A percentile compares a stretch with the other conserved stretches of the same genome.
phyloP scores from a whole-genome alignment of 2,888 invertebrate species.

The Stictocephala bisonia region DNA sequence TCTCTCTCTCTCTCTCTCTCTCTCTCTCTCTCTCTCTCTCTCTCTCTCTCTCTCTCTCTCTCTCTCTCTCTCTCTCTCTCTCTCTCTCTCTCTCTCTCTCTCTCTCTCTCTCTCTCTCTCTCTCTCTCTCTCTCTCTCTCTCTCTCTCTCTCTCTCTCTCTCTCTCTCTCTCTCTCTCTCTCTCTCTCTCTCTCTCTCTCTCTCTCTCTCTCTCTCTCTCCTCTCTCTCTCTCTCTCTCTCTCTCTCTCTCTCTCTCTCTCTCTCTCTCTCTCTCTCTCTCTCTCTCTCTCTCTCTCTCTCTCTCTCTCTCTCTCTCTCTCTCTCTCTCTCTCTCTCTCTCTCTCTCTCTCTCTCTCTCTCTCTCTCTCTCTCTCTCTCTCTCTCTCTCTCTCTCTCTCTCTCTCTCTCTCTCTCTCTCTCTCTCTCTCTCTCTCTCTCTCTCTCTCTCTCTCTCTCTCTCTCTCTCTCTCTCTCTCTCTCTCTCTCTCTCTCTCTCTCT shows the following conservation, averaged over 20 bases:
- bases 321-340: slow-evolving; percentile 32
- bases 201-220: slow-evolving; percentile 10
- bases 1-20: slow-evolving; percentile 40
- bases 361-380: slow-evolving; percentile 19
- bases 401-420: not conserved
- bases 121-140: slow-evolving; percentile 23
- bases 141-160: not conserved
- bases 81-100: slow-evolving; percentile 16
- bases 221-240: slow-evolving; percentile 4
- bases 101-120: slow-evolving; percentile 3
- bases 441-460: not conserved
- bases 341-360: slow-evolving; percentile 24
- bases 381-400: not conserved
- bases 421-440: slow-evolving; percentile 7
- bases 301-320: slow-evolving; percentile 36
- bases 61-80: slow-evolving; percentile 38
- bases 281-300: slow-evolving; percentile 13
- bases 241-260: slow-evolving; percentile 25
- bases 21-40: slow-evolving; percentile 32
- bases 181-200: not conserved
- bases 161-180: not conserved
- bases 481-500: no score
- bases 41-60: slow-evolving; percentile 26
- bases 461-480: not conserved
- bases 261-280: slow-evolving; percentile 29